phyloP scores from a whole-genome alignment of 2,888 invertebrate species.

The Rhagium mordax region DNA sequence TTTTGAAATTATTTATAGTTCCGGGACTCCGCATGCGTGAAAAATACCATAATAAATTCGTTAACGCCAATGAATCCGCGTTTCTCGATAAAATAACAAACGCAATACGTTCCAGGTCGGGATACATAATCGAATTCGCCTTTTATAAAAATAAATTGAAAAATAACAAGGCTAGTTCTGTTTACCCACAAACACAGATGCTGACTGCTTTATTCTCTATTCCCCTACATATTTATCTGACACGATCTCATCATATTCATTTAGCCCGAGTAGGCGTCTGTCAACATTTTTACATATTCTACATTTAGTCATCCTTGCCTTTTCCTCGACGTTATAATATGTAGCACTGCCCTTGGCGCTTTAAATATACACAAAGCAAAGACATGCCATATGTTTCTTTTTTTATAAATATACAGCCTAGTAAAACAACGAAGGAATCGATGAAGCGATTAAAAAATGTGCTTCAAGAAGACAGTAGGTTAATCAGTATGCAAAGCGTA shows the following conservation, averaged over 20 bases:
- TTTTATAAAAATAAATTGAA: background rate
- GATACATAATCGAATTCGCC: background rate
- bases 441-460: background rate
- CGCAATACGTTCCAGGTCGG: too few species aligned
- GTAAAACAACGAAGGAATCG: background rate
- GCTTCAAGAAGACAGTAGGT: slow-evolving; percentile 12
- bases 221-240: background rate
- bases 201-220: background rate
- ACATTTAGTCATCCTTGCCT: background rate
- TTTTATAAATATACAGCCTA: too few species aligned
- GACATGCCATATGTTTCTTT: background rate
- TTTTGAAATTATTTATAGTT: background rate
- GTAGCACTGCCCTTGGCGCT: background rate
- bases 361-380: too few species aligned
- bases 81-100: background rate
- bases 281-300: background rate
- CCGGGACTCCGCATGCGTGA: background rate
- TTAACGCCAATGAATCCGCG: background rate
- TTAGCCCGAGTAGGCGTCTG: background rate
- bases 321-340: background rate
- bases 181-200: background rate
- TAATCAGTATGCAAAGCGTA: slow-evolving; percentile 14
- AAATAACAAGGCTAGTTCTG: background rate
- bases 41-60: background rate
- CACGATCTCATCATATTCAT: slow-evolving; percentile 1